These are phyloP conservation scores for Huso huso DNA, from an alignment of 2,797 vertebrate genomes.

Conservation along the genomic window DNA sequence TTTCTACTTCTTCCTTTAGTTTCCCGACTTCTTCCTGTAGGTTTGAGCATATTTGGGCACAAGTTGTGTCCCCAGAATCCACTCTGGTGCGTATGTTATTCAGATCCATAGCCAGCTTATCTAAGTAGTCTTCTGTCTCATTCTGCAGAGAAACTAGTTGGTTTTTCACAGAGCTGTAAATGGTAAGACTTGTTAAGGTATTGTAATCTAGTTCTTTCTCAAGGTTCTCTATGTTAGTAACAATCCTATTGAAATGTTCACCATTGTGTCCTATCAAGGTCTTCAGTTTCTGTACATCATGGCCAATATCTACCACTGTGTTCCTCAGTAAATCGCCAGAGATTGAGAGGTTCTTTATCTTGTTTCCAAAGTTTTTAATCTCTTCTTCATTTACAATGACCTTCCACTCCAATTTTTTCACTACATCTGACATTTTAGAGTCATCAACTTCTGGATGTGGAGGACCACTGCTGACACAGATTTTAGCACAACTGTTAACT, in stretches of 20 bases:
- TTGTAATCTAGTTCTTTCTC: slow-evolving; percentile 37
- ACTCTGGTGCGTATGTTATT: slow-evolving; percentile 44
- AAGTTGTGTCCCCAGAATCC: slow-evolving; percentile 48
- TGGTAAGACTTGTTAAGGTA: slow-evolving; percentile 33
- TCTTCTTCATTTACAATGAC: slow-evolving; percentile 61
- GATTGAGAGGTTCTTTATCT: slow-evolving; percentile 53
- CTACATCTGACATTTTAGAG: slow-evolving; percentile 41
- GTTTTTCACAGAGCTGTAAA: slow-evolving; percentile 42
- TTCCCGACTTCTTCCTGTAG: slow-evolving; percentile 62
- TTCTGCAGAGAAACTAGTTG: slow-evolving; percentile 54
- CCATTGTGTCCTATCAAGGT: slow-evolving; percentile 46
- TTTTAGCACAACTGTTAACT: slow-evolving; percentile 57
- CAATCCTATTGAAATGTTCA: slow-evolving; percentile 57
- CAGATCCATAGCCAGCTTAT: slow-evolving; percentile 46
- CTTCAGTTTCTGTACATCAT: slow-evolving; percentile 51
- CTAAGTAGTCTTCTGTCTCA: slow-evolving; percentile 44
- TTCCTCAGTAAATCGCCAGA: slow-evolving; percentile 57
- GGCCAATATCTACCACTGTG: slow-evolving; percentile 47
- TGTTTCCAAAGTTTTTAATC: slow-evolving; percentile 59
- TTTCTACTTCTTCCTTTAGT: slow-evolving; percentile 50
- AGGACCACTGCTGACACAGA: slow-evolving; percentile 44
- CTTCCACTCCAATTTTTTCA: slow-evolving; percentile 65
- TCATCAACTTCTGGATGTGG: slow-evolving; percentile 25
- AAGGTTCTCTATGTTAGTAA: slow-evolving; percentile 50
- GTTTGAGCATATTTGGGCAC: slow-evolving; percentile 61